Evolutionary conservation across 2,797 vertebrate genomes (phyloP), one percentile per base, ranked within the genome.

Genomic region (Echeneis naucrates): DNA sequence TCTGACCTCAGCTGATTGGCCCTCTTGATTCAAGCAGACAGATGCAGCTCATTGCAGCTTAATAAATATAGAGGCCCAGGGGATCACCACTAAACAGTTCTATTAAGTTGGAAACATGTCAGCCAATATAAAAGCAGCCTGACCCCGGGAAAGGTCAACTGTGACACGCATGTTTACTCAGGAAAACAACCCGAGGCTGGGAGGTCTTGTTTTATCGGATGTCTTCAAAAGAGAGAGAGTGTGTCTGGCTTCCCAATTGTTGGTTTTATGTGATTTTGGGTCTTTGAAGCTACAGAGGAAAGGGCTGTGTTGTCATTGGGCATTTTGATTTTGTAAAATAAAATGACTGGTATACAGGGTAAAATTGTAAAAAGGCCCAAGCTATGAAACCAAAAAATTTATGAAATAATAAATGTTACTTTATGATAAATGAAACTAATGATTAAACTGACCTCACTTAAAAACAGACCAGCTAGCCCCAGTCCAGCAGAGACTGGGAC

Each of bases 51-150:
- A 95, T 95, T 94, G 94, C 81, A 76, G 93, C 93, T 94, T 95
- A 94, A 95, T 95, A 95, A 95, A 95, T 94, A 92, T 90, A 88
- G 77, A 82, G 88, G 84, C 94, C 93, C 94, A 73, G 74, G 94
- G 95, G 94, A 95, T 88, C 87, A 55, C 78, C 23, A 83, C 91
- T 95, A 95, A 95, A 94, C 92, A 94, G 93, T 95, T 95, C 94
- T 95, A 95, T 95, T 95, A 95, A 94, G 92, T 95, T 94, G 93
- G 92, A 94, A 95, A 95, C 94, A 95, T 95, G 95, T 95, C 95
- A 95, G 93, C 92, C 94, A 94, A 95, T 95, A 95, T 95, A 95
- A 95, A 95, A 95, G 92, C 94, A 82, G 90, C 79, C 91, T 94
- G 94, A 95, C 94, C 95, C 92, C 72, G 4, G 78, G 87, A 95